A percentile compares a stretch with the other conserved stretches of the same genome.
These are phyloP conservation scores for Phengaris arion DNA, from an alignment of 2,888 invertebrate species.

Conservation along the genomic window DNA sequence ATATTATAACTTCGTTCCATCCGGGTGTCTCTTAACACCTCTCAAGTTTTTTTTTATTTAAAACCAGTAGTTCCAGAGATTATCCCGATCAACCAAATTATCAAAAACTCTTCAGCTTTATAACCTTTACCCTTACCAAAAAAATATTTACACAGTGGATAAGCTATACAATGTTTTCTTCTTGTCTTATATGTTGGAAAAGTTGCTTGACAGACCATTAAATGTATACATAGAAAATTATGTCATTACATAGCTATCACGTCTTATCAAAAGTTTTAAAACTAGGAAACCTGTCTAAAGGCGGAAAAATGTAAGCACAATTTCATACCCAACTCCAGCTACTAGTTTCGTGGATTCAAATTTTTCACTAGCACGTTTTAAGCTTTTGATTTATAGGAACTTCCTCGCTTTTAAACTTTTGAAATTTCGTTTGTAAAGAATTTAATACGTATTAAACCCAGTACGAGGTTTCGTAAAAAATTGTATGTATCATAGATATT, in stretches of 20 bases:
- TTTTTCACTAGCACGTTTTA: constrained; percentile 17
- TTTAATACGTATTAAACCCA: neutral
- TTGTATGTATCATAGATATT: neutral
- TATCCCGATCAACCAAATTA: no score
- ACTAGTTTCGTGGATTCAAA: constrained; percentile 4
- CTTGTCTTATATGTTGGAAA: no score
- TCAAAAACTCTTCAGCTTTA: no score
- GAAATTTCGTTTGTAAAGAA: constrained; percentile 15
- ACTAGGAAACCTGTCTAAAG: neutral
- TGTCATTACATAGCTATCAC: constrained; percentile 16
- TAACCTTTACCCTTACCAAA: no score
- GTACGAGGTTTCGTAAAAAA: neutral
- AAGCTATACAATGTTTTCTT: no score
- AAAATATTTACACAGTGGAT: no score
- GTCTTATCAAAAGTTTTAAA: neutral
- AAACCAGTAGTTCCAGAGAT: no score
- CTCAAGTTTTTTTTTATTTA: no score
- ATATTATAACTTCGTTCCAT: no score
- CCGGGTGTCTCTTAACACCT: no score
- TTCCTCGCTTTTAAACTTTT: constrained; percentile 19
- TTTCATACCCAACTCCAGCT: constrained; percentile 13
- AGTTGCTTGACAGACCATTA: no score
- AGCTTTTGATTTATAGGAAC: constrained; percentile 19
- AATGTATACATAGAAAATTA: neutral
- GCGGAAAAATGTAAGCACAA: constrained; percentile 20